These are phyloP conservation scores for Stichodactyla helianthus DNA, from an alignment of 64 coral and sea anemone genomes.

Conservation along the genomic window DNA sequence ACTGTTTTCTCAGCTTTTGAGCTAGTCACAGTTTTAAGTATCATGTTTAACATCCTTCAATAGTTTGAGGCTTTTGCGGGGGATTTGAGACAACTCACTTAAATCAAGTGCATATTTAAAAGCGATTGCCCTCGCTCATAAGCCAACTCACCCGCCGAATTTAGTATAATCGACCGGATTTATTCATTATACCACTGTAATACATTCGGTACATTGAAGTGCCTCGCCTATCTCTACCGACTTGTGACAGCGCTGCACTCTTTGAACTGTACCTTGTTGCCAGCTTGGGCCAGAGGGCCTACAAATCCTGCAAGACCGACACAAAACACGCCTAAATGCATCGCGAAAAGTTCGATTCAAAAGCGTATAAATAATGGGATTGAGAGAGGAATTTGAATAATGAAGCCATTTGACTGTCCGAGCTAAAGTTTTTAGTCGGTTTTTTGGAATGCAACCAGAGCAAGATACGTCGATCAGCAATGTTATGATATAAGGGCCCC, in stretches of 20 bases:
- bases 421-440: not conserved
- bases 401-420: slow-evolving; percentile 75
- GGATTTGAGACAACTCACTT: not conserved
- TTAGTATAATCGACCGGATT: not conserved
- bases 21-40: not conserved
- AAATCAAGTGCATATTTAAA: not conserved
- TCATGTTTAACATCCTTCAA: not conserved
- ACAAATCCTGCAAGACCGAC: slow-evolving; percentile 13
- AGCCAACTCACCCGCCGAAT: no score
- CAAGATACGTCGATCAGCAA: slow-evolving; percentile 43
- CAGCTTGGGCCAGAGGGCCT: not conserved
- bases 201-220: not conserved
- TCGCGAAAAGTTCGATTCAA: slow-evolving; percentile 71
- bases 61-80: not conserved
- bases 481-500: slow-evolving; percentile 74
- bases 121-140: no score
- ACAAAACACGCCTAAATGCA: slow-evolving; percentile 69
- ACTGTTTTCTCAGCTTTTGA: not conserved
- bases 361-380: slow-evolving; percentile 78
- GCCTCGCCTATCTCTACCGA: not conserved
- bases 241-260: not conserved
- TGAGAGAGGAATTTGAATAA: slow-evolving; percentile 89
- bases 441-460: slow-evolving; percentile 9
- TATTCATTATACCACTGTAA: not conserved
- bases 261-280: not conserved